phyloP scores from a whole-genome alignment of 2,113 vertebrate species.

The Ondatra zibethicus region DNA sequence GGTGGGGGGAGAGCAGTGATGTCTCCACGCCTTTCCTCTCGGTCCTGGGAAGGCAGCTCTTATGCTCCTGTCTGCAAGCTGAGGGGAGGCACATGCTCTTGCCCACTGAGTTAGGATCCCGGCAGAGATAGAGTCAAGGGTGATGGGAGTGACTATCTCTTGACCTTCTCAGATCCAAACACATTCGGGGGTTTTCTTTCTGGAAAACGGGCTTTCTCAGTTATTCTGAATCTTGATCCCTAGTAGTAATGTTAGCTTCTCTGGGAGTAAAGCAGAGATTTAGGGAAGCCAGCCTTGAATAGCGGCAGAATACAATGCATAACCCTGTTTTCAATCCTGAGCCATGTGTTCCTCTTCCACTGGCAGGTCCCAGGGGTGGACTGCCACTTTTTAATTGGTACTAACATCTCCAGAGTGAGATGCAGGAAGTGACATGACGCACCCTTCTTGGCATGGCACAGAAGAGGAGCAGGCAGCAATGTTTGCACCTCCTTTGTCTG shows the following conservation, averaged over 20 bases:
- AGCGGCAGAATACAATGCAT: background rate
- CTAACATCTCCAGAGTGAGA: background rate
- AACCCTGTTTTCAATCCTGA: background rate
- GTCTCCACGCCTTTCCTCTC: no score
- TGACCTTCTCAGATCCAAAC: background rate
- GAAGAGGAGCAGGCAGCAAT: background rate
- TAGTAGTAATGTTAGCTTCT: background rate
- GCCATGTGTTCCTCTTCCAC: background rate
- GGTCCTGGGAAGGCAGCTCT: fast-evolving
- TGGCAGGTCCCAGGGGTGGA: no score
- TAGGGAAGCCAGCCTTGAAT: background rate
- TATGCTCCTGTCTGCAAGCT: background rate
- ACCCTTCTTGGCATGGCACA: background rate
- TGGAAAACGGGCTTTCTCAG: background rate
- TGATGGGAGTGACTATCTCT: background rate
- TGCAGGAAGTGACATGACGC: fast-evolving
- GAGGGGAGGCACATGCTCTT: fast-evolving
- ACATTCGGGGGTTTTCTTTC: background rate
- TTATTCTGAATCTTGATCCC: background rate
- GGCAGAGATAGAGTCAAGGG: background rate
- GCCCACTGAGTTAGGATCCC: background rate
- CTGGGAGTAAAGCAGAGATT: background rate
- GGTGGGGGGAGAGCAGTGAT: no score
- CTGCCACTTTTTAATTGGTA: background rate
- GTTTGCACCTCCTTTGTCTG: background rate